Evolutionary conservation across 2,888 invertebrate genomes (phyloP).

Genomic region (Eupithecia inturbata): DNA sequence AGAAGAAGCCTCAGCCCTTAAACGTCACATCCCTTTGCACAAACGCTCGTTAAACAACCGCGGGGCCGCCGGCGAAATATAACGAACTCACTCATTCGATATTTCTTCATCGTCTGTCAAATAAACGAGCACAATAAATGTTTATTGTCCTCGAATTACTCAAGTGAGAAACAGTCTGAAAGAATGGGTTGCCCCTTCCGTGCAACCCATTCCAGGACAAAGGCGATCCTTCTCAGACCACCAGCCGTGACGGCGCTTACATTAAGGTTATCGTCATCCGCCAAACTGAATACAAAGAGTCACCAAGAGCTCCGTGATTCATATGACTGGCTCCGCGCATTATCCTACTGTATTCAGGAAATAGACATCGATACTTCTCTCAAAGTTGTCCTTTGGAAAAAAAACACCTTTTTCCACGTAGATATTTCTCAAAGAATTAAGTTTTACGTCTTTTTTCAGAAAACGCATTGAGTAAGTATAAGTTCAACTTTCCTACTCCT

Average conservation of each 20-base stretch:
- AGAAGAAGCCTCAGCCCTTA: constrained; percentile 47
- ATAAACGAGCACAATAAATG: constrained; percentile 82
- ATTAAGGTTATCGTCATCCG: constrained; percentile 83
- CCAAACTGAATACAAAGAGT: constrained; percentile 82
- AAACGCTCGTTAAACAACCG: constrained; percentile 65
- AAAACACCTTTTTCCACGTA: not conserved
- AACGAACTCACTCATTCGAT: constrained; percentile 75
- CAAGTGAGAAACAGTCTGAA: constrained; percentile 82
- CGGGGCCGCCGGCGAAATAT: constrained; percentile 60
- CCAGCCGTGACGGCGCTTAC: constrained; percentile 83
- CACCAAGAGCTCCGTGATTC: constrained; percentile 77
- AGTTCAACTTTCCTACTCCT: not conserved
- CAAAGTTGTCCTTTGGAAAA: constrained; percentile 52
- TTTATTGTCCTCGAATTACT: constrained; percentile 83
- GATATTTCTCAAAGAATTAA: not conserved
- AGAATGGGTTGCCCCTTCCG: constrained; percentile 78
- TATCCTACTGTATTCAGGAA: constrained; percentile 71
- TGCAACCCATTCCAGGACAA: too few species aligned
- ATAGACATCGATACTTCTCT: constrained; percentile 56
- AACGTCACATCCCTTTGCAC: constrained; percentile 56
- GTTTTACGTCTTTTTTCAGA: not conserved
- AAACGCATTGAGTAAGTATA: not conserved
- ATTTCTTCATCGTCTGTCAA: constrained; percentile 81
- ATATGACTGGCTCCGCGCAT: constrained; percentile 71
- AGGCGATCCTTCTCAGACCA: constrained; percentile 82